Conservation (phyloP, 2,888 invertebrate species). For the Hermaeophaga mercurialis region DNA sequence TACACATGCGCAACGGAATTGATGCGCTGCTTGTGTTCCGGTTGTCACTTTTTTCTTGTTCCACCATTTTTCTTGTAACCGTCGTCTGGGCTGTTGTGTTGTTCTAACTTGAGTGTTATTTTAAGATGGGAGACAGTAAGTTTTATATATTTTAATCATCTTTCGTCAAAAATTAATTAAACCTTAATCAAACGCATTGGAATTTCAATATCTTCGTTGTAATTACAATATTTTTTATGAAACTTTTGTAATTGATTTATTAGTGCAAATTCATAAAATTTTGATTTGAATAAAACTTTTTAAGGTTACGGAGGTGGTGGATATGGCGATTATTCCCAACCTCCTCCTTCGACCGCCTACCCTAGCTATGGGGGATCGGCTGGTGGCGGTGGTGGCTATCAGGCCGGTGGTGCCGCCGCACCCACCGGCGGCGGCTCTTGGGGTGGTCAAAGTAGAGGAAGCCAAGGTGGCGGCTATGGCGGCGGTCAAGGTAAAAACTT, state of each 20-base stretch:
- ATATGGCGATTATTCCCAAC: conserved; percentile 42
- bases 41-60: no score
- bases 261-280: no score
- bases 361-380: conserved; percentile 28
- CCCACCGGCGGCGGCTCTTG: conserved; percentile 38
- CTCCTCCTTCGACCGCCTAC: conserved; percentile 38
- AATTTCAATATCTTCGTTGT: background rate
- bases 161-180: background rate
- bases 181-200: background rate
- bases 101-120: no score
- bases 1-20: no score
- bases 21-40: no score
- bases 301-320: conserved; percentile 32
- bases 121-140: conserved; percentile 32
- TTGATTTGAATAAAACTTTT: no score
- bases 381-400: conserved; percentile 27
- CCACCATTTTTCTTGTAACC: no score
- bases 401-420: conserved; percentile 17
- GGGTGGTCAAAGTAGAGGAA: conserved; percentile 45
- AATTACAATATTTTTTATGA: background rate
- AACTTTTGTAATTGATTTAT: no score
- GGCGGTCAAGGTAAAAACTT: conserved; percentile 48
- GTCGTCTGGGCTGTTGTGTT: no score
- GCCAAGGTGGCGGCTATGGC: conserved; percentile 44
- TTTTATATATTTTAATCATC: conserved; percentile 19